Evolutionary conservation across 2,888 invertebrate genomes (phyloP).

Genomic region (Tachina fera): DNA sequence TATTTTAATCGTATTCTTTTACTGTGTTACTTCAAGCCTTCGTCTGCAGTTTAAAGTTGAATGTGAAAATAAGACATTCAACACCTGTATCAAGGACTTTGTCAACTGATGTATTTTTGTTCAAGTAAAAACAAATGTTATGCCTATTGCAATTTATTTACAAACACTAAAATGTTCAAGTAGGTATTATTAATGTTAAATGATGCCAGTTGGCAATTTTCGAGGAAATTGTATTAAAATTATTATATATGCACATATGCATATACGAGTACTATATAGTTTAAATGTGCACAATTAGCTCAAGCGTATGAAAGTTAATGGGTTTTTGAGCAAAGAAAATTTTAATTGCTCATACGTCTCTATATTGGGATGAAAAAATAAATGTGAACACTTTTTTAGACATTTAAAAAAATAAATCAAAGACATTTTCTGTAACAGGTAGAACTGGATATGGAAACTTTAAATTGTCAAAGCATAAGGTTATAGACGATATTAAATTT

Average conservation of each 20-base stretch:
- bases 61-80: constrained; percentile 9
- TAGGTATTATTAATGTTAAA: constrained; percentile 26
- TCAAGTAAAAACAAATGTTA: constrained; percentile 27
- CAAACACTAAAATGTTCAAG: not conserved
- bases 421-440: no score
- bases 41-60: constrained; percentile 27
- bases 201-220: constrained; percentile 36
- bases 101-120: not conserved
- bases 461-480: no score
- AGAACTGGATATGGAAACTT: no score
- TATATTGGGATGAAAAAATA: no score
- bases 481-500: no score
- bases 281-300: constrained; percentile 49
- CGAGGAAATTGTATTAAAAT: constrained; percentile 38
- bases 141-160: constrained; percentile 46
- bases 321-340: not conserved
- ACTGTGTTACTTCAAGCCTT: constrained; percentile 29
- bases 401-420: no score
- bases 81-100: constrained; percentile 60
- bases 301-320: constrained; percentile 22
- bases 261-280: no score
- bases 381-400: no score
- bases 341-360: constrained; percentile 5
- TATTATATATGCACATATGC: constrained; percentile 10
- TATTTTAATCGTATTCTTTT: constrained; percentile 39